Conservation (phyloP, 2,797 vertebrate genomes). For the Cossypha dichroa region DNA sequence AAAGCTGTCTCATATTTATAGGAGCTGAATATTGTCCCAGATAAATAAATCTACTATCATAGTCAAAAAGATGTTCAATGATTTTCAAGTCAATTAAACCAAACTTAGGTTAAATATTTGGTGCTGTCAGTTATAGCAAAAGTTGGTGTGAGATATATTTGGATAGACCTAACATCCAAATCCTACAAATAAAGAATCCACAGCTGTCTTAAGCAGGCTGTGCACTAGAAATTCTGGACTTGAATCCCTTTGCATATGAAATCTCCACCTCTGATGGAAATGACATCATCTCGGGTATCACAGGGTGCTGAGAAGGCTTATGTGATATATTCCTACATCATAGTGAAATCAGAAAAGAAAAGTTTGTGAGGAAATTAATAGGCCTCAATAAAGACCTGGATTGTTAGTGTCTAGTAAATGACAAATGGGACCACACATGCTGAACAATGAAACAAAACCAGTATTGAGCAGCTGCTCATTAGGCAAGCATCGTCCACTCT, state of each 20-base stretch:
- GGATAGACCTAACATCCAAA: background rate
- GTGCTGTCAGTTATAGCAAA: background rate
- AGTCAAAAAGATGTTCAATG: background rate
- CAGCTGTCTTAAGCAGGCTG: background rate
- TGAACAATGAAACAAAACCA: slow-evolving; percentile 41
- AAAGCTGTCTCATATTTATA: background rate
- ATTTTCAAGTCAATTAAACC: background rate
- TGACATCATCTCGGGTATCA: background rate
- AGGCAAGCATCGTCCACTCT: background rate
- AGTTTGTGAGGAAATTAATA: slow-evolving; percentile 12
- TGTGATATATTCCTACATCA: background rate
- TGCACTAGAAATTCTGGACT: background rate
- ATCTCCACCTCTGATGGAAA: background rate
- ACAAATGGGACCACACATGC: slow-evolving; percentile 45
- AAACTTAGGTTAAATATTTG: background rate
- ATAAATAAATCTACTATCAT: background rate
- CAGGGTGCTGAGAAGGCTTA: background rate
- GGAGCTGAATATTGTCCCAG: background rate
- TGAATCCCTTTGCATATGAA: background rate
- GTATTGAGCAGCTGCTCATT: slow-evolving; percentile 54
- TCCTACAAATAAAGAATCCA: background rate
- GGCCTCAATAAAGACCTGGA: background rate
- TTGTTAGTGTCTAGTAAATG: slow-evolving; percentile 23
- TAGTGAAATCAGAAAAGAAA: slow-evolving; percentile 20
- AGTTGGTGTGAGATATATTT: background rate